Base-by-base conservation (phyloP, 2,797 vertebrate species). In the Sebastes glaucus region DNA sequence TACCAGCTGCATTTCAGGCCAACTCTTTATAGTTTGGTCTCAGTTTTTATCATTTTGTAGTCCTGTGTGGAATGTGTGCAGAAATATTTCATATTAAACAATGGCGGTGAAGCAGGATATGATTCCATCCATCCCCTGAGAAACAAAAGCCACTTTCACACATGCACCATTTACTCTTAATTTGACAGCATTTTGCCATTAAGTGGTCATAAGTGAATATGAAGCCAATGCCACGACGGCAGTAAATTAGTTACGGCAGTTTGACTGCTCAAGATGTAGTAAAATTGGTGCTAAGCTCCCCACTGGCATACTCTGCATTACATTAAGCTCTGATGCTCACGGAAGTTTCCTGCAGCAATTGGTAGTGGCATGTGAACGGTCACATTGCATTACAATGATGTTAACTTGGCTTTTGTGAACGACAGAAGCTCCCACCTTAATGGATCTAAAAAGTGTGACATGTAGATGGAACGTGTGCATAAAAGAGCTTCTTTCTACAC, bases 221-320 rank as follows among this genome's bases (percentile, higher is more conserved):
- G 49, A 81, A 65, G 62, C 33, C 66, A 61, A 22, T 33, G 16
- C 30, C 65, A 72, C 28, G 25, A 75, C 11, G 55, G 52, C 18
- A 42, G 61, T 72, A 28, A 75, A 81, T 81, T 77, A 89, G 72
- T 74, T 55, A 81, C 25, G 33, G 73, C 65, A 74, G 28, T 81
- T 81, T 85, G 77, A 76, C 52, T 65, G 65, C 65, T 83, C 59
- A 74, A 79, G 71, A 57, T 14, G 66, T 32, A 30, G 60, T 49
- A 20, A 74, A 78, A 78, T 67, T 67, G 52, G 66, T 62, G 32
- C 55, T 8, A 8, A 49, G 63, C 35, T 69, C 13, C 59, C 46
- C 25, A 22, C 42, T 3, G 63, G 11, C n/a, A 18, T 7, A 6
- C 27, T 52, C 10, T 55, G 63, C 16, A 28, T 35, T 71, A 28